Evolutionary conservation across 2,113 vertebrate genomes (phyloP), one percentile per base, ranked within the genome.

Genomic region (Holacanthus passer): DNA sequence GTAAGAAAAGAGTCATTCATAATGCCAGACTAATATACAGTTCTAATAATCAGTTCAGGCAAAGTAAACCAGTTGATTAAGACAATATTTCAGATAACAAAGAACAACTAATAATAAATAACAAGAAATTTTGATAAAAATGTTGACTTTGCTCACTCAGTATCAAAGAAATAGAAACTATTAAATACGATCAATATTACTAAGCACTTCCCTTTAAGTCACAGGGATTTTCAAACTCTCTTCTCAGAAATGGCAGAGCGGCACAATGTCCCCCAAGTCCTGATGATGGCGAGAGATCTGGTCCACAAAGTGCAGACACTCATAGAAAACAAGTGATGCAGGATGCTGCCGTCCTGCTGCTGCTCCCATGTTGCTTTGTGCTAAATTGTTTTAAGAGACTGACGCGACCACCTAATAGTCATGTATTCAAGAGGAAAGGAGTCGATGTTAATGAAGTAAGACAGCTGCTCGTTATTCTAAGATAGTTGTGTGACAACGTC

Each of bases 271-370:
- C 96, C 96, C 12, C 96, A 97, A 88, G 95, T 99, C 74, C 93
- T 99, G 93, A 96, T 95, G 89, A 96, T 98, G 94, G 97, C 98
- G 48, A 96, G 97, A 71, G 97, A 99, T 87, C 93, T 99, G 1
- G 98, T 99, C 77, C 96, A 97, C 85, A 99, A 99, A 92, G 98
- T 99, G 63, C 98, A 99, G 96, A 99, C 96, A 0, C 96, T 99
- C 82, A 99, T 99, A 0, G 98, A 99, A 93, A 99, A 99, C 96
- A 99, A 99, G 91, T 99, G 95, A 98, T 43, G 9, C 35, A n/a
- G n/a, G 48, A 56, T 43, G n/a, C 58, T 22, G 17, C 73, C 53
- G 24, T 35, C 53, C 24, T 32, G 60, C 63, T 29, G 60, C 63
- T 52, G 64, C n/a, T 64, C 32, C 39, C 53, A n/a, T 3, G 3